Evolutionary conservation across 2,888 invertebrate genomes (phyloP), one percentile per base, ranked within the genome.

Genomic region (Polylopha cassiicola): DNA sequence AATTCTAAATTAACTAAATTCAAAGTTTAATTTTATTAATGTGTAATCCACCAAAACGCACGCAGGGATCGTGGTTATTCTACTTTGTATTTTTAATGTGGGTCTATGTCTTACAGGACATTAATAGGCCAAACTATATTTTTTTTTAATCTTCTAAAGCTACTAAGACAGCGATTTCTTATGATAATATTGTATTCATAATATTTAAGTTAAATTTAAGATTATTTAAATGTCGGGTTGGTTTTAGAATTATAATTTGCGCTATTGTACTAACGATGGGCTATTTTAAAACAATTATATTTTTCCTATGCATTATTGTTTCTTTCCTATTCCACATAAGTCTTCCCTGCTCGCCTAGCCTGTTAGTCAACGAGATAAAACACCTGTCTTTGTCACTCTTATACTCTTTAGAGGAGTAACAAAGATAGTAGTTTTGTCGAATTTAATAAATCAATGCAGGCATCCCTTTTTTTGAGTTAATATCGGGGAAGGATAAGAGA

Each of bases 401-500:
- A n/a, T n/a, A n/a, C n/a, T n/a, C n/a, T n/a, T n/a, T n/a, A n/a
- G n/a, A n/a, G n/a, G n/a, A n/a, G n/a, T n/a, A n/a, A n/a, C n/a
- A n/a, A n/a, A n/a, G n/a, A n/a, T n/a, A n/a, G n/a, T n/a, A n/a
- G n/a, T n/a, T n/a, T n/a, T n/a, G n/a, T n/a, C n/a, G n/a, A n/a
- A n/a, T n/a, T n/a, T n/a, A n/a, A n/a, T n/a, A 42, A 44, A 21
- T 41, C 24, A 30, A 33, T 41, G 29, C 27, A 26, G 16, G 22
- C 29, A 21, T 9, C 20, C 37, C 13, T 32, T 37, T 28, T 43
- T 39, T 37, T 38, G 22, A 49, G 50, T 47, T 47, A 53, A 60
- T 49, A 50, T 58, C 65, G 69, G 82, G 84, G 82, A 82, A 84
- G 82, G 84, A 82, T 81, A 81, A 82, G 84, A 74, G 67, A 69